Conservation (phyloP, 2,888 invertebrate genomes). For the Acleris holmiana region DNA sequence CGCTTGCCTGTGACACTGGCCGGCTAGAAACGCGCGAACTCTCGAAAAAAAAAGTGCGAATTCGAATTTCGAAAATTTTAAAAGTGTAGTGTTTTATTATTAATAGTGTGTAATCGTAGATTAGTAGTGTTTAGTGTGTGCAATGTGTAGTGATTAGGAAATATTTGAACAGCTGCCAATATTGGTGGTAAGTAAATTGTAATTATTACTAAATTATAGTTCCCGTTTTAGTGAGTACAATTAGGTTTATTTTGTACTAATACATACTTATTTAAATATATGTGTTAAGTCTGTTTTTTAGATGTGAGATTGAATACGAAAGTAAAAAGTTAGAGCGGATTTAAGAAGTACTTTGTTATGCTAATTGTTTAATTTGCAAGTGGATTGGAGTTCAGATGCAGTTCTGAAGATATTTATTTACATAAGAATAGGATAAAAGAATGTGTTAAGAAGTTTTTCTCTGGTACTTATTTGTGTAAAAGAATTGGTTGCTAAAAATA, state of each 20-base stretch:
- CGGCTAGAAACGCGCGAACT: slow-evolving; percentile 20
- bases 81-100: not conserved
- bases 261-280: not conserved
- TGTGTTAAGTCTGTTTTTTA: not conserved
- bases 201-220: slow-evolving; percentile 21
- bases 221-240: slow-evolving; percentile 15
- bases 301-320: not conserved
- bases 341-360: slow-evolving; percentile 19
- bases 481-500: too few species aligned
- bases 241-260: not conserved
- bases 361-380: slow-evolving; percentile 19
- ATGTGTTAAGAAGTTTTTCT: not conserved
- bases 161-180: slow-evolving; percentile 33
- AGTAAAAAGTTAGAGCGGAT: not conserved
- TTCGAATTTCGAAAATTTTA: not conserved
- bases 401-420: not conserved
- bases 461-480: too few species aligned
- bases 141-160: slow-evolving; percentile 26
- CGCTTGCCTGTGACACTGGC: slow-evolving; percentile 27
- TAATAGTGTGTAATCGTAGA: not conserved
- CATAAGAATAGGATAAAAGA: not conserved
- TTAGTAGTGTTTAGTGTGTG: slow-evolving; percentile 28
- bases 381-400: slow-evolving; percentile 4
- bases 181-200: slow-evolving; percentile 33
- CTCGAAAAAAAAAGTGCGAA: slow-evolving; percentile 33